phyloP scores from a whole-genome alignment of 2,797 vertebrate genomes.

The Coregonus sp. region DNA sequence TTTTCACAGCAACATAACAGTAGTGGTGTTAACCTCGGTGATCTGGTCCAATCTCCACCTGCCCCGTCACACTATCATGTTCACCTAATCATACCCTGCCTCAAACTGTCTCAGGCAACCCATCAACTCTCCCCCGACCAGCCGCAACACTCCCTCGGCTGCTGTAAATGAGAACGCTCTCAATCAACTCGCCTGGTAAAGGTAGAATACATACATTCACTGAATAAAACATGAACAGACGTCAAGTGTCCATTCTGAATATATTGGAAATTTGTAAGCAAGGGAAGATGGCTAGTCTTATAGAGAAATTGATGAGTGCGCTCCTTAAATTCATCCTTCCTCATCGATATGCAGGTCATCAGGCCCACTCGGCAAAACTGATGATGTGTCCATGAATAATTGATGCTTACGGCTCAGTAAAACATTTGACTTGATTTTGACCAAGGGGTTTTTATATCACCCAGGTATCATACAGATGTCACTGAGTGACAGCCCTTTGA shows the following conservation, averaged over 20 bases:
- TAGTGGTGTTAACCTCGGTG: not conserved
- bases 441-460: not conserved
- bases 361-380: slow-evolving; percentile 34
- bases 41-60: not conserved
- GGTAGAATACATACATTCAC: not conserved
- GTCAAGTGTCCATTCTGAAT: not conserved
- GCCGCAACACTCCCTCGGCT: not conserved
- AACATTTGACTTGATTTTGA: slow-evolving; percentile 44
- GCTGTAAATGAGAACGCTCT: not conserved
- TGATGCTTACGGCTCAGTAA: slow-evolving; percentile 50
- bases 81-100: not conserved
- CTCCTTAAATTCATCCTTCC: slow-evolving; percentile 27
- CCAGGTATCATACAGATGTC: too few species aligned
- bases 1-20: not conserved
- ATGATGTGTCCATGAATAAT: slow-evolving; percentile 54
- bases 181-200: not conserved
- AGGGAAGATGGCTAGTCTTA: not conserved
- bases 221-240: not conserved
- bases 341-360: slow-evolving; percentile 46
- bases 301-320: not conserved
- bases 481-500: too few species aligned
- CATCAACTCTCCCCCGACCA: not conserved
- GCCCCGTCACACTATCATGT: not conserved
- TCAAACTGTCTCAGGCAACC: not conserved
- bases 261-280: not conserved